Evolutionary conservation across 2,888 invertebrate genomes (phyloP), one percentile per base, ranked within the genome.

Genomic region (Stramonita haemastoma): DNA sequence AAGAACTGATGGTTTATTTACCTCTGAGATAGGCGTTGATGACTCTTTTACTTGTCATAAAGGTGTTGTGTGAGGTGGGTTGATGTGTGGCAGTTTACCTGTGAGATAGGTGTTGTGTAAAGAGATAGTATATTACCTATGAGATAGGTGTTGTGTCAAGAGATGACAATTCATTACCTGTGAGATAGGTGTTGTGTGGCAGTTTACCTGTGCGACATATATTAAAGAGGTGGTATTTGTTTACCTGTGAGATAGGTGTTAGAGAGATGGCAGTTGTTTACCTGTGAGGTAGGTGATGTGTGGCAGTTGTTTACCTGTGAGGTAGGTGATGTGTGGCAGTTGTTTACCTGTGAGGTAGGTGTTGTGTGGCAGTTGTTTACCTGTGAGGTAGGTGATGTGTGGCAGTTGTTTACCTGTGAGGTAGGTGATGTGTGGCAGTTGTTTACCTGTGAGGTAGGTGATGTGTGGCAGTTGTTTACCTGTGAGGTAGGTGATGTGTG

Each of bases 311-410:
- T 99, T 99, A 98, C 95, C 97, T 98, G 91, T 98, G 95, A 99
- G 97, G 96, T 99, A 99, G 88, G 99, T 99, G 96, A 99, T 99
- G 96, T 99, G 99, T 89, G 99, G 99, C 97, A 99, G 99, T 97
- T 99, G 99, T 96, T 99, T 99, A 86, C 98, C 97, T 93, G 99
- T 96, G 5, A 99, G 98, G 95, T 99, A 99, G 95, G 98, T 98
- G 99, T 99, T 99, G 96, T 99, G 66, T 66, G 13, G 8, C 4
- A 46, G 46, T 8, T 46, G 46, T n/a, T n/a, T 94, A 97, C 97
- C 97, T 91, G 98, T 98, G 95, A 99, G 97, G 60, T 60, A 60
- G 8, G 60, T 60, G 60, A 15, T 60, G 60, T 60, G 60, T 15
- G 60, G 96, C 99, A 17, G 26, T 66, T 17, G 1, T 26, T 66